Base-by-base conservation (phyloP, 2,797 vertebrate species). In the Coranthus polyacanthus region DNA sequence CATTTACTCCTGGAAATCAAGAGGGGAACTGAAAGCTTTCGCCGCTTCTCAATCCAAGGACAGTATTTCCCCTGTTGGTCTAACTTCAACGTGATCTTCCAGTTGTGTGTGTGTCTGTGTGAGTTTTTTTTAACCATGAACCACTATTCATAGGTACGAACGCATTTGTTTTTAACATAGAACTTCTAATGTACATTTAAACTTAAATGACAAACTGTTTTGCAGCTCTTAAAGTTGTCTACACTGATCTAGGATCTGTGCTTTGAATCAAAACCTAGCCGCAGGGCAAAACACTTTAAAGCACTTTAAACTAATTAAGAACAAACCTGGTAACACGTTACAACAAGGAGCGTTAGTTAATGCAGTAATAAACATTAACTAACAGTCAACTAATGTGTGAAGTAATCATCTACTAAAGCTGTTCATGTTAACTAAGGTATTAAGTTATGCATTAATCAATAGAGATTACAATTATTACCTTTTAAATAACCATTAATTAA, bases 301-400 rank as follows among this genome's bases (percentile, higher is more conserved):
- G 82, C 87, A 84, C 87, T 87, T 89, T 82, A 88, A 78, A 60
- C 44, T 78, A 38, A 34, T 1, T 18, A n/a, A 74, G 55, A 56
- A 34, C 32, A 75, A 4, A 29, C 8, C 26, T 29, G 26, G 26
- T 29, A 29, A 29, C 26, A 29, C 26, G n/a, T 29, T 1, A 29
- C 5, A 29, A 4, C 8, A 29, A 29, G 26, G 26, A 7, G 6
- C 8, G 8, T 29, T 5, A 29, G 26, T 29, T 29, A 29, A 29
- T 7, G 6, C 26, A 29, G 26, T 4, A 29, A 29, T 29, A 29
- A 29, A 29, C 26, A 29, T 29, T 29, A 6, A 29, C 22, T 24
- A 5, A 24, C 22, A 24, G 22, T 24, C 5, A 24, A 24, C 22
- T 24, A 24, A 24, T 3, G 22, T 24, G 22, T 24, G n/a, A n/a